phyloP scores from a whole-genome alignment of 2,113 vertebrate genomes.

The Macquaria australasica region DNA sequence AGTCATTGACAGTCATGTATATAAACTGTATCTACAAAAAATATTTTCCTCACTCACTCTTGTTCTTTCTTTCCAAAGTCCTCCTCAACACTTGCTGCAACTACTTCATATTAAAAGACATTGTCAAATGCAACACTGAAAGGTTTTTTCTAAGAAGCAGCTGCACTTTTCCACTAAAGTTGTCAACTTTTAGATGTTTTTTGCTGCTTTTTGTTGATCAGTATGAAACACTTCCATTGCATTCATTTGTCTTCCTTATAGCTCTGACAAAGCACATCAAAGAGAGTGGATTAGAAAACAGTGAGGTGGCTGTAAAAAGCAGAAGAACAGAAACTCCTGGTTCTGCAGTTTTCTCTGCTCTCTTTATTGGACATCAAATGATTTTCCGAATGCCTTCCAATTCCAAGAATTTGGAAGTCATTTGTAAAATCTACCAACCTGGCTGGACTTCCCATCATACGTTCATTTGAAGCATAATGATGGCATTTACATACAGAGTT shows the following conservation, averaged over 20 bases:
- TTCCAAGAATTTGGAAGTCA: not conserved
- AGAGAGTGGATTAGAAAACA: not conserved
- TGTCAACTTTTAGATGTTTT: not conserved
- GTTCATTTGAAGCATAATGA: not conserved
- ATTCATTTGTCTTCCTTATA: not conserved
- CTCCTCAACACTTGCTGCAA: not conserved
- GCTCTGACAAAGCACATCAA: not conserved
- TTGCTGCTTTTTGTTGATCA: not conserved
- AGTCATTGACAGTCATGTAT: not conserved
- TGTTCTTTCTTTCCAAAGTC: not conserved
- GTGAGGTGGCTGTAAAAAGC: too few species aligned
- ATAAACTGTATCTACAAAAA: too few species aligned
- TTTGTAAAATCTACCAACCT: not conserved
- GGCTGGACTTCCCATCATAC: too few species aligned
- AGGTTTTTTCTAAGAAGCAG: not conserved
- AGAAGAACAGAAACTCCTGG: not conserved
- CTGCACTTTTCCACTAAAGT: not conserved
- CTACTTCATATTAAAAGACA: not conserved
- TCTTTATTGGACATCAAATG: not conserved
- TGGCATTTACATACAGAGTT: not conserved
- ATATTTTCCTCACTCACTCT: not conserved
- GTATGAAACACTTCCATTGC: not conserved
- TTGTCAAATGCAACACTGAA: not conserved
- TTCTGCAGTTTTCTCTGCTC: not conserved
- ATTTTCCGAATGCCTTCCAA: not conserved